Percentiles rank a stretch among this genome's conserved stretches.
Conservation (phyloP, 2,888 invertebrate species). For the Nemapogon koenigi region DNA sequence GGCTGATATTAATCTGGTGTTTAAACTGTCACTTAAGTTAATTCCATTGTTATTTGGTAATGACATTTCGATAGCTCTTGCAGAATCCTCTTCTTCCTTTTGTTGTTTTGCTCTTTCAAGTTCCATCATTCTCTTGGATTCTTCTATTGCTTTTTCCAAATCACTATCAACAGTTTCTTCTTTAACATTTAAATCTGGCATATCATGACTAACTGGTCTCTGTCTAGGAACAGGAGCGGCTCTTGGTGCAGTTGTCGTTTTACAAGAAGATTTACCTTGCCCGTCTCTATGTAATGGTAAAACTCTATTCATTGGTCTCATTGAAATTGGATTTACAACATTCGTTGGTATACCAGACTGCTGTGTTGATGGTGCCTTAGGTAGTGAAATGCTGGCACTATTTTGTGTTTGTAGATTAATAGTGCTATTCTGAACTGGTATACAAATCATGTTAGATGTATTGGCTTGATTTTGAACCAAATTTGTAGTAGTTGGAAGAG, state of each 20-base stretch:
- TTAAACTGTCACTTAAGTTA: neutral
- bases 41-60: neutral
- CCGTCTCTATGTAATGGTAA: conserved; percentile 77
- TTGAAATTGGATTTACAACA: conserved; percentile 72
- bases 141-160: conserved; percentile 55
- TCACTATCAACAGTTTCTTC: conserved; percentile 60
- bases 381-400: conserved; percentile 65
- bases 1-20: neutral
- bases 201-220: conserved; percentile 48
- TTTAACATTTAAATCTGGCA: conserved; percentile 59
- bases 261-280: conserved; percentile 45
- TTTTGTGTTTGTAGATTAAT: conserved; percentile 57
- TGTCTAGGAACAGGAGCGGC: conserved; percentile 32
- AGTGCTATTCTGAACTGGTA: conserved; percentile 45
- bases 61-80: conserved; percentile 23
- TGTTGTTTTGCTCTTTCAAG: conserved; percentile 48
- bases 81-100: conserved; percentile 50
- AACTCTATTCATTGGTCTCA: conserved; percentile 79
- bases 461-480: conserved; percentile 42
- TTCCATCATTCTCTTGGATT: conserved; percentile 58
- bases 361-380: conserved; percentile 66
- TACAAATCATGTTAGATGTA: conserved; percentile 46
- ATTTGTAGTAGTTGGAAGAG: conserved; percentile 40
- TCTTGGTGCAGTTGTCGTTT: conserved; percentile 18
- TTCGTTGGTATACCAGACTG: conserved; percentile 72